These are phyloP conservation scores for Dromiciops gliroides DNA, from an alignment of 2,113 vertebrate species.

Conservation along the genomic window DNA sequence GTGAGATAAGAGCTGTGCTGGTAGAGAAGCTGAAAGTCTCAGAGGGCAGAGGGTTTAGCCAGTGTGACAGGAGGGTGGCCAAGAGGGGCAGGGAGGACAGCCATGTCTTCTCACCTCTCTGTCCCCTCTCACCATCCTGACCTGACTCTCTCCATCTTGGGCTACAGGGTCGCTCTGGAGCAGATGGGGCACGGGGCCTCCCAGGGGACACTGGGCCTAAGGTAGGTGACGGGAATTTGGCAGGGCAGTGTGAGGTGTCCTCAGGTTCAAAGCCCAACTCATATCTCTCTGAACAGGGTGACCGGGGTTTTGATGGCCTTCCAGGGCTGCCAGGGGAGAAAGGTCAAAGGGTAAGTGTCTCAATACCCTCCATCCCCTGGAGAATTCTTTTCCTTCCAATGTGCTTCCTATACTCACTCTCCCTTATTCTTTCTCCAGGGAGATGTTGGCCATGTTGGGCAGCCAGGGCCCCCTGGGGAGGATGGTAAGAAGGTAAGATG, in stretches of 20 bases:
- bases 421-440: slow-evolving; percentile 83
- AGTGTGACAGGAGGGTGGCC: neutral
- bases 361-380: rapidly evolving
- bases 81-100: neutral
- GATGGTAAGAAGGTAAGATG: slow-evolving; percentile 88
- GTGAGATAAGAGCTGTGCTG: neutral
- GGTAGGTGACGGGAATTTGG: slow-evolving; percentile 77
- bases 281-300: slow-evolving; percentile 86
- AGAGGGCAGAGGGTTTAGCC: neutral
- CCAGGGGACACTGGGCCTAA: slow-evolving; percentile 93
- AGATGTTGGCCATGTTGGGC: slow-evolving; percentile 89
- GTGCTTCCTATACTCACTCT: rapidly evolving
- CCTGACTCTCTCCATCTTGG: rapidly evolving
- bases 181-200: slow-evolving; percentile 90
- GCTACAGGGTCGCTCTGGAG: slow-evolving; percentile 87
- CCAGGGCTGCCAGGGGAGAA: slow-evolving; percentile 93
- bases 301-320: slow-evolving; percentile 93
- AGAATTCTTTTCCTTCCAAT: rapidly evolving
- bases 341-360: slow-evolving; percentile 87
- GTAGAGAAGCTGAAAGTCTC: neutral
- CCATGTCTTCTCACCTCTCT: neutral
- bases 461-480: slow-evolving; percentile 86
- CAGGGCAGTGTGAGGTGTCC: neutral
- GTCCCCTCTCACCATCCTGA: neutral
- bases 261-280: neutral